Evolutionary conservation across 2,113 vertebrate species (phyloP).

Genomic region (Cyanistes caeruleus): DNA sequence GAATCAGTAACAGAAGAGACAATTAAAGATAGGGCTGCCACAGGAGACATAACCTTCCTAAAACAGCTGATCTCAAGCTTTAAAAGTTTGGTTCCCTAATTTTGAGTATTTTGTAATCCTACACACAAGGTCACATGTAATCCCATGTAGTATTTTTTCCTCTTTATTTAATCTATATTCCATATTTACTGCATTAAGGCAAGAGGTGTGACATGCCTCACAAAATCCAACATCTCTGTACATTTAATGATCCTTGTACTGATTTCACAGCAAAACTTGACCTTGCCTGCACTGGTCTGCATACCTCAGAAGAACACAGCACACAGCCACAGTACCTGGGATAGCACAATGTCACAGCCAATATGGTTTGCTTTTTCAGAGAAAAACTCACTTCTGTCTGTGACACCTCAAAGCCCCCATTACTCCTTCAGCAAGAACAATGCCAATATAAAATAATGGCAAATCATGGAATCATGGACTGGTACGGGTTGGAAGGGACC

Average conservation of each 20-base stretch:
- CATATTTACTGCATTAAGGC: background rate
- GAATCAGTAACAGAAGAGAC: background rate
- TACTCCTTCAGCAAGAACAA: background rate
- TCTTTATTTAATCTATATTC: background rate
- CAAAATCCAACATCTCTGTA: background rate
- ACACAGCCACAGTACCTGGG: accelerated
- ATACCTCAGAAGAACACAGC: background rate
- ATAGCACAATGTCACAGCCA: background rate
- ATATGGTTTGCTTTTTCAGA: background rate
- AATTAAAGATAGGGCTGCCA: background rate
- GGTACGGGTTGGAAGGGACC: background rate
- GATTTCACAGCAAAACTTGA: background rate
- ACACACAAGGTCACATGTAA: background rate
- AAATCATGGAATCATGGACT: background rate
- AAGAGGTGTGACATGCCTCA: background rate
- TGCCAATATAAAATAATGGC: background rate
- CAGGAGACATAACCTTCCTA: background rate
- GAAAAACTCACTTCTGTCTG: background rate
- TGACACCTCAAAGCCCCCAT: background rate
- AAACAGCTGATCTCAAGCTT: background rate
- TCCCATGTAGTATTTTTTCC: background rate
- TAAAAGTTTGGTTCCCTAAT: background rate
- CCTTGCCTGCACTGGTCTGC: background rate
- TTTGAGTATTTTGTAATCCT: background rate
- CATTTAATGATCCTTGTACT: background rate